Percentiles rank a stretch among this genome's conserved stretches.
phyloP scores from a whole-genome alignment of 1,140 invertebrate genomes.

The Heliconius nattereri region DNA sequence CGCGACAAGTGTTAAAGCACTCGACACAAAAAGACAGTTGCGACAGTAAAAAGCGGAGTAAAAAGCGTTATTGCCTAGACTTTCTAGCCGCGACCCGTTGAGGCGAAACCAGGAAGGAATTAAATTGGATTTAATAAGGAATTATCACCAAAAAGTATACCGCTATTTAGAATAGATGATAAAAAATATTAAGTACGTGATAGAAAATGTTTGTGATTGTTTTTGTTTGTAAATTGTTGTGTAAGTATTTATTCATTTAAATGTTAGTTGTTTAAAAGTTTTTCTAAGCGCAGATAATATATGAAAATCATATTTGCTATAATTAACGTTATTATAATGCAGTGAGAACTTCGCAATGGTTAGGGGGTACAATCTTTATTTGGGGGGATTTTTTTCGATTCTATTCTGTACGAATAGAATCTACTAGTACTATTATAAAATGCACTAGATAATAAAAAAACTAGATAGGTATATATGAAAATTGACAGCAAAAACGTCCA shows the following conservation, averaged over 20 bases:
- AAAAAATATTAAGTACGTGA: conserved; percentile 13
- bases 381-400: too few relatives aligned
- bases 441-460: background rate
- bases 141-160: conserved; percentile 22
- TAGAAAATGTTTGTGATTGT: background rate
- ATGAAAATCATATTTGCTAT: too few relatives aligned
- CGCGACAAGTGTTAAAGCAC: conserved; percentile 69
- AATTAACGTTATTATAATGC: too few relatives aligned
- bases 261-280: background rate
- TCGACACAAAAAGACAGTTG: conserved; percentile 44
- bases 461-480: too few relatives aligned
- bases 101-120: conserved; percentile 40
- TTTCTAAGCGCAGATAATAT: too few relatives aligned
- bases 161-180: background rate
- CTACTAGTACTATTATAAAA: too few relatives aligned
- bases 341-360: too few relatives aligned
- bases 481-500: too few relatives aligned
- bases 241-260: background rate
- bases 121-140: conserved; percentile 38
- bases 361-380: too few relatives aligned
- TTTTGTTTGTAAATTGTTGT: background rate
- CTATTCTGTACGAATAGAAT: too few relatives aligned
- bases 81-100: conserved; percentile 50
- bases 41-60: conserved; percentile 12
- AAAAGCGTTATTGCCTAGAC: conserved; percentile 48